phyloP scores from a whole-genome alignment of 2,888 invertebrate genomes.

The Tinea pellionella region DNA sequence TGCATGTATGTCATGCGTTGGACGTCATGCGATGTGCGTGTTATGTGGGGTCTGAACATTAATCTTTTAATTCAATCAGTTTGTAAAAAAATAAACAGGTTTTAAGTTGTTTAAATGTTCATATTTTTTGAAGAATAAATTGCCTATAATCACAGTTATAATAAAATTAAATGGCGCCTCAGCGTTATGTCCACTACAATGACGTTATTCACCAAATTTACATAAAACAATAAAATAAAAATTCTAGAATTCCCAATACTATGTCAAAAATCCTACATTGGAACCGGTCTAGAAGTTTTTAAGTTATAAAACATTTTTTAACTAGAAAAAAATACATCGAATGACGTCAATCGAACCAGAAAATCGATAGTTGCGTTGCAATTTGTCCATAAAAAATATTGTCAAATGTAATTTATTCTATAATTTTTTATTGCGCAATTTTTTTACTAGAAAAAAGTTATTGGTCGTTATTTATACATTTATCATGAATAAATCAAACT shows the following conservation, averaged over 20 bases:
- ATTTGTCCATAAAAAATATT: neutral
- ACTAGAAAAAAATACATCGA: neutral
- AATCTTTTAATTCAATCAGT: no score
- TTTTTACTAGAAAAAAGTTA: neutral
- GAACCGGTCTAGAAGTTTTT: neutral
- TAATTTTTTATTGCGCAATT: neutral
- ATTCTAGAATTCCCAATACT: neutral
- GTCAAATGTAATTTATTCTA: constrained; percentile 10
- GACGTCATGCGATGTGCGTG: no score
- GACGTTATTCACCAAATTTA: neutral
- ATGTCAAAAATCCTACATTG: neutral
- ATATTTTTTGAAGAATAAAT: neutral
- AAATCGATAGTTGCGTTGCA: no score
- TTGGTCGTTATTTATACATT: no score
- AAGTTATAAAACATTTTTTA: neutral
- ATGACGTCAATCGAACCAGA: neutral
- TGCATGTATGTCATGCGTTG: no score
- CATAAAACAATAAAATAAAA: neutral
- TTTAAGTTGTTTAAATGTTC: no score
- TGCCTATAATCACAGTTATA: neutral
- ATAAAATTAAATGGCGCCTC: neutral
- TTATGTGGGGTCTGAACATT: no score
- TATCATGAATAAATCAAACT: no score
- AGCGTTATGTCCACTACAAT: neutral
- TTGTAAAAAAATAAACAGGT: no score